Evolutionary conservation across 2,888 invertebrate species (phyloP), one percentile per base, ranked within the genome.

Genomic region (Helleia helle): DNA sequence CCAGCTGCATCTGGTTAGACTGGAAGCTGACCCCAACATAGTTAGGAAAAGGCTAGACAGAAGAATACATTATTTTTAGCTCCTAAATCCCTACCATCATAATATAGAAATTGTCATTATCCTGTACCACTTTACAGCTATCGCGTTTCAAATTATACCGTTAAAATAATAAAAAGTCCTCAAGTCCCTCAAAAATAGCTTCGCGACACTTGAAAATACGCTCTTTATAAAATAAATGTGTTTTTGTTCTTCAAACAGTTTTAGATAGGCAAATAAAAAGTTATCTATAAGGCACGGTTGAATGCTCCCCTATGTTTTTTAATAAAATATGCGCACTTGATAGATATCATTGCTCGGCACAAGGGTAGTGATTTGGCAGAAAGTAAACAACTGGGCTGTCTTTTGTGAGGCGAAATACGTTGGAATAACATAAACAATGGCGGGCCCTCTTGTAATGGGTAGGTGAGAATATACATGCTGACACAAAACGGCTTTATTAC

Each of bases 301-400:
- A 58, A 45, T 43, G 37, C 55, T 57, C 71, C 74, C 70, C 65
- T 65, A 62, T 70, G 68, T 79, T 81, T 80, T 77, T 74, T 69
- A 69, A 72, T 76, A 71, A 80, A 80, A 77, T 73, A 77, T 72
- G 66, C 64, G 61, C 56, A 61, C 54, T 59, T 56, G 69, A 69
- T 72, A 71, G 73, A 75, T 81, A 81, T 81, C 81, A 81, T 61
- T 75, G 71, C 62, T 38, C 38, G 46, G 38, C 47, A 51, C 54
- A 48, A 55, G 75, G 71, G 75, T 65, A 74, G 77, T 83, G 84
- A 83, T 80, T 83, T 79, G 70, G 79, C 81, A 68, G 58, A 79
- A 77, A 74, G 67, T 79, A 79, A 84, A 83, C 81, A 83, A 68
- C 59, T 58, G 66, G 54, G 58, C 58, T 58, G 71, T 64, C 76